Conservation (phyloP, 2,888 invertebrate genomes). For the Chalcosyrphus nemorum region DNA sequence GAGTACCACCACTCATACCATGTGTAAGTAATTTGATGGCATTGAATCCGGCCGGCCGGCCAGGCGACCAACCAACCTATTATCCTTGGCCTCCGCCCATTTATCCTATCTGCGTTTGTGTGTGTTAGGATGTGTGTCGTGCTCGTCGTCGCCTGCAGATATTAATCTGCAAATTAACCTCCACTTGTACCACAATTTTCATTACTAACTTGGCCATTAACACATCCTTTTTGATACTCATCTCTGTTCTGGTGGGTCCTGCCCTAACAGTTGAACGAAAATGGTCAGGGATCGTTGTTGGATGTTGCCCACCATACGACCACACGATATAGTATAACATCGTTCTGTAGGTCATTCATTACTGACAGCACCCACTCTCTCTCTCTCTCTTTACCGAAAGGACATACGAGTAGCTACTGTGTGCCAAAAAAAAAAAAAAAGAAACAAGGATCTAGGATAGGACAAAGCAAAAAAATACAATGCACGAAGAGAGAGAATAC, state of each 20-base stretch:
- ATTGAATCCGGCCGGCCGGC: conserved; percentile 28
- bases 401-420: background rate
- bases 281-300: conserved; percentile 14
- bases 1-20: background rate
- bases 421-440: conserved; percentile 5
- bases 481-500: background rate
- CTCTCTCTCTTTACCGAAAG: no score
- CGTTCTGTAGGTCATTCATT: conserved; percentile 34
- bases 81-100: conserved; percentile 12
- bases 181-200: conserved; percentile 70
- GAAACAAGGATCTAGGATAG: background rate
- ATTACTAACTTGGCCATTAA: conserved; percentile 69
- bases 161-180: conserved; percentile 72
- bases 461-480: background rate
- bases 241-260: conserved; percentile 35
- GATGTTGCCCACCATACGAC: background rate
- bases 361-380: conserved; percentile 1
- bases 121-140: no score
- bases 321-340: conserved; percentile 3
- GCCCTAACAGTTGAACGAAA: conserved; percentile 45
- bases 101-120: no score
- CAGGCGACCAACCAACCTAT: no score
- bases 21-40: conserved; percentile 17
- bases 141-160: conserved; percentile 42
- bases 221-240: conserved; percentile 67